Evolutionary conservation across 2,113 vertebrate genomes (phyloP).

Genomic region (Equus quagga): DNA sequence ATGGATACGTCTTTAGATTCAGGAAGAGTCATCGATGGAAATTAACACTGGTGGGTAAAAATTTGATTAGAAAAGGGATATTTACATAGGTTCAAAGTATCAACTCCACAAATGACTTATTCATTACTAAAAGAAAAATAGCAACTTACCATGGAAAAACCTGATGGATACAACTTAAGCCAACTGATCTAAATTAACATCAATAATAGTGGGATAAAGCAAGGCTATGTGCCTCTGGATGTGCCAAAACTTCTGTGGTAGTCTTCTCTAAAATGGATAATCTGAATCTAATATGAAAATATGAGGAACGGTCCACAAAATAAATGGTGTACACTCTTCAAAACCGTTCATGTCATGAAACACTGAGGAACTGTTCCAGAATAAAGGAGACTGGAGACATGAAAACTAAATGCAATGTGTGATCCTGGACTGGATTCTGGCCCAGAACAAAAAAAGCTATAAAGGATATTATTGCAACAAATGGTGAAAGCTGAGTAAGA

Average conservation of each 20-base stretch:
- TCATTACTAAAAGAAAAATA: background rate
- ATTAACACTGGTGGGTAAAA: background rate
- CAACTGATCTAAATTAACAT: background rate
- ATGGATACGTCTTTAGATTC: background rate
- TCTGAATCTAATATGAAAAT: constrained; percentile 1
- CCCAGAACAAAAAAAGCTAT: background rate
- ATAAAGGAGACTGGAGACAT: background rate
- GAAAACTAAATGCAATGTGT: background rate
- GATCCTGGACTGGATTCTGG: background rate
- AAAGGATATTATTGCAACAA: background rate
- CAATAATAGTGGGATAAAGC: background rate
- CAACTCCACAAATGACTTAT: background rate
- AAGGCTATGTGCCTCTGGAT: background rate
- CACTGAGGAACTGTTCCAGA: background rate
- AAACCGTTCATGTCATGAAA: background rate
- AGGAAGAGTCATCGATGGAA: background rate
- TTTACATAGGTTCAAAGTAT: background rate
- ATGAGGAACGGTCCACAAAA: background rate
- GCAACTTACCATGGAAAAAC: background rate
- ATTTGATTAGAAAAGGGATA: background rate
- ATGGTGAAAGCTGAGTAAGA: background rate
- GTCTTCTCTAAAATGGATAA: background rate
- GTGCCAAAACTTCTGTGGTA: background rate
- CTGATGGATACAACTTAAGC: background rate
- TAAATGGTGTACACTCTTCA: background rate